Evolutionary conservation across 2,888 invertebrate genomes (phyloP).

Genomic region (Drosophila yooni): DNA sequence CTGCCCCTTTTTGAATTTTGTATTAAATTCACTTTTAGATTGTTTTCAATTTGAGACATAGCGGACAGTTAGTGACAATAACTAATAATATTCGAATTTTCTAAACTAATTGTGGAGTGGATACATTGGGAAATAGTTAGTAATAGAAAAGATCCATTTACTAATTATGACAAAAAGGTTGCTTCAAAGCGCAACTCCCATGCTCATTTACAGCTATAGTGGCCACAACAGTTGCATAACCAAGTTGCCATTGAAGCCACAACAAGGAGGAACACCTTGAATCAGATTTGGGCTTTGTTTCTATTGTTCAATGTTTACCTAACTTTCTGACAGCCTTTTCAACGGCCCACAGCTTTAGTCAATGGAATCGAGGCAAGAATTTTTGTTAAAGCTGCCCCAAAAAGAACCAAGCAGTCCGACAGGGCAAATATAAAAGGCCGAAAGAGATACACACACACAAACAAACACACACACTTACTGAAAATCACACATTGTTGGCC

Average conservation of each 20-base stretch:
- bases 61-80: background rate
- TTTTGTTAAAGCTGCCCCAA: conserved; percentile 49
- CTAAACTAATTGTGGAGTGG: background rate
- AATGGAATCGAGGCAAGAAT: conserved; percentile 39
- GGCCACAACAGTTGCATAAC: background rate
- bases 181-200: background rate
- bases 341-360: conserved; percentile 42
- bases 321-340: conserved; percentile 50
- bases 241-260: conserved; percentile 15
- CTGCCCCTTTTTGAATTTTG: background rate
- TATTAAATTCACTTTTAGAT: background rate
- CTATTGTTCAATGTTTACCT: conserved; percentile 44
- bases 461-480: background rate
- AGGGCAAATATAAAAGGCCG: conserved; percentile 36
- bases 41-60: background rate
- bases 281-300: conserved; percentile 33
- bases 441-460: conserved; percentile 18
- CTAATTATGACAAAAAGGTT: background rate
- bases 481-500: conserved; percentile 13
- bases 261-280: conserved; percentile 11
- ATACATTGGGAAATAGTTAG: background rate
- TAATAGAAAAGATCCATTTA: background rate
- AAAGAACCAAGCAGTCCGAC: conserved; percentile 11
- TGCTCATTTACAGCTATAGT: conserved; percentile 36
- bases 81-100: background rate